Base-by-base conservation (phyloP, 2,113 vertebrate species). In the Cyprinus carpio region DNA sequence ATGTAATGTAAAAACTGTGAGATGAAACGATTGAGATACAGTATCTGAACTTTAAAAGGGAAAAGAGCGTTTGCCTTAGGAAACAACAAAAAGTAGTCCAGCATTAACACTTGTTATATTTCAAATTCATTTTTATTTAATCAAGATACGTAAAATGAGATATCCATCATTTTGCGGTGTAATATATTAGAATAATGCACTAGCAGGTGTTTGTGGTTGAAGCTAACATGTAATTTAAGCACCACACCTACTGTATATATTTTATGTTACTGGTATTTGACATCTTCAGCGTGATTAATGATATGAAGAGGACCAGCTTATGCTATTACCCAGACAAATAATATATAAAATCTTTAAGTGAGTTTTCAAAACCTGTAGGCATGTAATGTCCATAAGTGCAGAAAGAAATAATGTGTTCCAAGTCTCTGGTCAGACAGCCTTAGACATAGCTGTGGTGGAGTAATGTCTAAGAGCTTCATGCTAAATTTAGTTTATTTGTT, bases 401-500 rank as follows among this genome's bases (percentile, higher is more conserved):
- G 79, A 88, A 84, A 83, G 76, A 88, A 64, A 87, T 82, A 83
- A 86, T 86, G 77, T 18, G 60, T 85, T 93, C 84, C 82, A 34
- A 89, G 91, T 90, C 89, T 91, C 89, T 91, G 93, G 94, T 92
- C 92, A 95, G 94, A 94, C 92, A 64, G 90, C n/a, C 40, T 74
- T n/a, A 74, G 71, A 74, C 86, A 94, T 95, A 94, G 88, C 92
- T 95, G 94, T 93, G 94, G 93, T 91, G 34, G 34, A 34, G 34
- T 34, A 34, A 34, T 34, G 43, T 43, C 90, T 87, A 79, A 89
- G 90, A 85, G 85, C 89, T 87, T 89, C 87, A 88, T 92, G 92
- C 92, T 87, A 85, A 89, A 91, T 90, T 94, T 92, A 94, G 92
- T 95, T 93, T 94, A 94, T 91, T 87, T 65, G 93, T 94, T 93